Conservation (phyloP, 2,113 vertebrate genomes). For the Caranx ignobilis region DNA sequence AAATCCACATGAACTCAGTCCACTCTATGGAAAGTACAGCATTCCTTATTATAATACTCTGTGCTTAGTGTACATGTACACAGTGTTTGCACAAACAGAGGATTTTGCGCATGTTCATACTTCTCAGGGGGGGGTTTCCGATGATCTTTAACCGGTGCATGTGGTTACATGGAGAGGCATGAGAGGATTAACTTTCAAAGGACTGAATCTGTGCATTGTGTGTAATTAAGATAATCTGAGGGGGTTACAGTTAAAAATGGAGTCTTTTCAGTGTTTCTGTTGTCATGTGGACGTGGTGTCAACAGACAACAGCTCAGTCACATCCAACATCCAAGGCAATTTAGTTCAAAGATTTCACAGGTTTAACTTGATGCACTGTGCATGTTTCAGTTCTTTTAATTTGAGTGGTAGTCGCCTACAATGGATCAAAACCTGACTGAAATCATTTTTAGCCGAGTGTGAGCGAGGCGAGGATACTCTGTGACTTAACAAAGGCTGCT, state of each 20-base stretch:
- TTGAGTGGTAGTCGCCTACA: neutral
- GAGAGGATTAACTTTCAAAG: constrained; percentile 65
- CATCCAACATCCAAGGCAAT: constrained; percentile 39
- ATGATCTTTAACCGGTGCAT: constrained; percentile 36
- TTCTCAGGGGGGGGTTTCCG: constrained; percentile 70
- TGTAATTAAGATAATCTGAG: constrained; percentile 72
- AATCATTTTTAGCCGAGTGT: constrained; percentile 9
- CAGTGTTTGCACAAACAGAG: constrained; percentile 5
- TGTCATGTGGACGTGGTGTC: constrained; percentile 37
- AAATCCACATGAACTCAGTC: neutral
- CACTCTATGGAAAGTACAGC: neutral
- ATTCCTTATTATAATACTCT: neutral
- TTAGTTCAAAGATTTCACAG: constrained; percentile 17
- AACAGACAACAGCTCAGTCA: constrained; percentile 46
- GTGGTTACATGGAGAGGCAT: constrained; percentile 52
- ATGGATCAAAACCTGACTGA: constrained; percentile 25
- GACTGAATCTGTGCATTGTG: constrained; percentile 39
- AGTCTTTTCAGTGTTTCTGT: constrained; percentile 39
- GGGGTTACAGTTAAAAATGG: constrained; percentile 53
- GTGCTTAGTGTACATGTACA: neutral
- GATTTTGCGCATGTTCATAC: constrained; percentile 43
- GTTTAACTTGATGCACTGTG: neutral
- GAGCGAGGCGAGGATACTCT: neutral
- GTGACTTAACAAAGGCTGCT: neutral
- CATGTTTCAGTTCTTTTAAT: constrained; percentile 1